Evolutionary conservation across 2,113 vertebrate genomes (phyloP).

Genomic region (Aythya baeri): DNA sequence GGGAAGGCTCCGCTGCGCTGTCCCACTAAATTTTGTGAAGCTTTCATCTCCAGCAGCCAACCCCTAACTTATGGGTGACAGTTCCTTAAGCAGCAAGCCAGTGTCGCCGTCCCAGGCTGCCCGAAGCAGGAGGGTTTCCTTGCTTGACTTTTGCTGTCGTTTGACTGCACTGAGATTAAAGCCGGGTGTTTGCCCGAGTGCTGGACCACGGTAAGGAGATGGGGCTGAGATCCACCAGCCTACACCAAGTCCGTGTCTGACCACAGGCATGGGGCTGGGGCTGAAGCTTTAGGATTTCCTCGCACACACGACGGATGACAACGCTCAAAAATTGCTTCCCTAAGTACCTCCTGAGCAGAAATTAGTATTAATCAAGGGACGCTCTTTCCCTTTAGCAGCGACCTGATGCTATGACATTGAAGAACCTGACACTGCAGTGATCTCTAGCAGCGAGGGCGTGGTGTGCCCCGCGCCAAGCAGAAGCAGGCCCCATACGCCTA

Average conservation of each 20-base stretch:
- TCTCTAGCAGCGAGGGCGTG: background rate
- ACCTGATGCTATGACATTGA: background rate
- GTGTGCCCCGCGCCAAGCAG: background rate
- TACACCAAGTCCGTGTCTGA: background rate
- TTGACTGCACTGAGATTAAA: background rate
- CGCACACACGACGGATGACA: fast-evolving
- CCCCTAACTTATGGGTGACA: background rate
- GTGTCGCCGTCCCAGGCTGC: background rate
- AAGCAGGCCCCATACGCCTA: background rate
- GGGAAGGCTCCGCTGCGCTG: background rate
- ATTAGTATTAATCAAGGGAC: background rate
- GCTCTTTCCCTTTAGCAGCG: background rate
- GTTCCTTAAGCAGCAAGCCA: background rate
- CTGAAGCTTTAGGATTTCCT: background rate
- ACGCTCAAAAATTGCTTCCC: background rate
- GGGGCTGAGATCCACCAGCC: background rate
- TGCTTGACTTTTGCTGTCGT: background rate
- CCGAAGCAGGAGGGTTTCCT: background rate
- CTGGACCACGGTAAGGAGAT: background rate
- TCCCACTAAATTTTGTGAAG: background rate
- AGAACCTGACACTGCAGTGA: background rate
- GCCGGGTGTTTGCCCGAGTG: background rate
- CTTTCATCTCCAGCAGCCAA: background rate
- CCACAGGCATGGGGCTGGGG: fast-evolving
- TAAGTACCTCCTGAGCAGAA: background rate